Evolutionary conservation across 2,113 vertebrate species (phyloP), one percentile per base, ranked within the genome.

Genomic region (Amblyornis subalaris): DNA sequence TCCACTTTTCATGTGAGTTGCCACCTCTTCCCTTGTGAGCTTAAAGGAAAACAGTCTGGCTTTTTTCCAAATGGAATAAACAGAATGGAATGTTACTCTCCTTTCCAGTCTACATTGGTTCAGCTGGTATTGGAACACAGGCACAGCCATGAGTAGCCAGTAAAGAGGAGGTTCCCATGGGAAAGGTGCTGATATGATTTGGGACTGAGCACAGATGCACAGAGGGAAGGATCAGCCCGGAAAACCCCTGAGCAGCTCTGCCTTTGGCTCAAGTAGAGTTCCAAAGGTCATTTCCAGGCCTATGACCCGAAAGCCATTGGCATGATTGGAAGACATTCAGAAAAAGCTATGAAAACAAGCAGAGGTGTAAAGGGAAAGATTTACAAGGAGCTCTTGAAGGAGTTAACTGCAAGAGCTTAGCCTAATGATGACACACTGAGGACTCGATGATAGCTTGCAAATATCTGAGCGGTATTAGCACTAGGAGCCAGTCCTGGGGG

Each of bases 311-410:
- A 95, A 85, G 72, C 69, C 72, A 33, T 60, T 64, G 53, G 71
- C 36, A 77, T 33, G 71, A 81, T 62, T 83, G 94, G 81, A 93
- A 94, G 87, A 93, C 40, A 1, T 89, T 88, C 85, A 92, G 88
- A 74, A 96, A 96, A 83, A 82, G 87, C 60, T 80, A 92, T 88
- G 91, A 90, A 88, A 96, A 88, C 61, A 80, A 91, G 61, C 57
- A 93, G 94, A 94, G 83, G 92, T 93, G 89, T 74, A 92, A 91
- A 94, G 80, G 53, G 55, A 91, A 89, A 93, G 84, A 96, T 93
- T 97, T 97, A 95, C 94, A 90, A 92, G 92, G 85, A 95, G 88
- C 85, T 91, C 96, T 94, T 96, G 88, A 94, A 89, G 87, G 94
- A 94, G 86, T 18, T 93, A 80, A 91, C 51, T 80, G 78, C 76